Conservation (phyloP, 30 jellyfish, hydroid and myxozoan genomes). For the Sanderia malayensis region DNA sequence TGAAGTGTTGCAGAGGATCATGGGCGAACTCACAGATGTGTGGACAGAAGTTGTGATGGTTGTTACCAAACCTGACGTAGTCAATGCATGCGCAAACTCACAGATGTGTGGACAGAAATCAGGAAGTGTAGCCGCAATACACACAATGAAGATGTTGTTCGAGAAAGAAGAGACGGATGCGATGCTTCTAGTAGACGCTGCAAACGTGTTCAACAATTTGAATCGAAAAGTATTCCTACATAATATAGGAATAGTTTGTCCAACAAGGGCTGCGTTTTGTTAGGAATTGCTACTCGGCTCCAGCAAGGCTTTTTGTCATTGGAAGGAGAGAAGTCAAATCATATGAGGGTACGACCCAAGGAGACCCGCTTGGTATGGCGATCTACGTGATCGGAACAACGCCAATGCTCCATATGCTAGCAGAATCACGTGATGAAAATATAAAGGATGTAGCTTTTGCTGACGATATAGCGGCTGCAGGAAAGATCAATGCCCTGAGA, state of each 20-base stretch:
- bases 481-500: neutral
- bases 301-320: conserved; percentile 1
- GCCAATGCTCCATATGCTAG: neutral
- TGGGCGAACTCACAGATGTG: too few species aligned
- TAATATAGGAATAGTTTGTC: neutral
- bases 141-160: neutral
- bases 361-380: conserved; percentile 5
- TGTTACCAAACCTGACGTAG: neutral
- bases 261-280: neutral
- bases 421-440: neutral
- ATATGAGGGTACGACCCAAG: neutral
- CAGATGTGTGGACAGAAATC: neutral
- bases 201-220: neutral
- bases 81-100: neutral
- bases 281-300: conserved; percentile 1
- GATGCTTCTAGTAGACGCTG: neutral
- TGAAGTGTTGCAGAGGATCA: conserved; percentile 17
- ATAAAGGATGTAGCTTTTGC: neutral
- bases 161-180: neutral
- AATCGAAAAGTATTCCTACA: neutral
- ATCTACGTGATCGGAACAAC: neutral
- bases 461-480: neutral
- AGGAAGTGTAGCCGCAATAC: neutral
- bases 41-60: neutral
- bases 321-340: conserved; percentile 1